Evolutionary conservation across 2,797 vertebrate species (phyloP), one percentile per base, ranked within the genome.

Genomic region (Eidolon dupreanum): DNA sequence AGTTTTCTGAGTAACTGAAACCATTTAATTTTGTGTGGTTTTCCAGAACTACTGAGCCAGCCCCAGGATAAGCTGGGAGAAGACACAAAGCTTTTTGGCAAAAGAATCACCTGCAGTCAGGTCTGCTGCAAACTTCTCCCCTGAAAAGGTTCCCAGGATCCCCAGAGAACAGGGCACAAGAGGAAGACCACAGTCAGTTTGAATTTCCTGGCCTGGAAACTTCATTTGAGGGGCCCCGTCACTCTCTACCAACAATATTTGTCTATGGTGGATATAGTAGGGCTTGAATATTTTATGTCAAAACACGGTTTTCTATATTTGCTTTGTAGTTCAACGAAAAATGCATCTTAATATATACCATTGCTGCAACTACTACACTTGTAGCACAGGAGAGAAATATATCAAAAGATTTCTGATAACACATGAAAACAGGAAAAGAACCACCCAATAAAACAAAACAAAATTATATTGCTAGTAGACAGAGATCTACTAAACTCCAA

Each of bases 231-330:
- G 19, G 66, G 17, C 15, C 15, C 51, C 70, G 1, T 36, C 71
- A 57, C 9, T 17, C 22, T 46, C 6, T 15, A 65, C 8, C 55
- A 93, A 57, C 51, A 73, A 22, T 26, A 57, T 61, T 11, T 85
- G 12, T 24, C 38, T 36, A 65, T 65, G 17, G 31, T 49, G 43
- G 41, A 51, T 33, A 75, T 2, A 91, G 9, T 10, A 79, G 53
- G 38, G 49, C 36, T 92, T 88, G 74, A 55, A 51, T 24, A 36
- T 70, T 79, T 90, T 78, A 20, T 70, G 19, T 65, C 49, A 24
- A 83, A 59, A 94, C 63, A 73, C 31, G 20, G 19, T 70, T 93
- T 89, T 79, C 87, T 75, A 22, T 65, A 74, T 88, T 78, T 93
- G 41, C 33, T 31, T 26, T 94, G 13, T 55, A 83, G 31, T 70